These are phyloP conservation scores for Acromyrmex echinatior DNA, from an alignment of 1,140 invertebrate species.

Conservation along the genomic window DNA sequence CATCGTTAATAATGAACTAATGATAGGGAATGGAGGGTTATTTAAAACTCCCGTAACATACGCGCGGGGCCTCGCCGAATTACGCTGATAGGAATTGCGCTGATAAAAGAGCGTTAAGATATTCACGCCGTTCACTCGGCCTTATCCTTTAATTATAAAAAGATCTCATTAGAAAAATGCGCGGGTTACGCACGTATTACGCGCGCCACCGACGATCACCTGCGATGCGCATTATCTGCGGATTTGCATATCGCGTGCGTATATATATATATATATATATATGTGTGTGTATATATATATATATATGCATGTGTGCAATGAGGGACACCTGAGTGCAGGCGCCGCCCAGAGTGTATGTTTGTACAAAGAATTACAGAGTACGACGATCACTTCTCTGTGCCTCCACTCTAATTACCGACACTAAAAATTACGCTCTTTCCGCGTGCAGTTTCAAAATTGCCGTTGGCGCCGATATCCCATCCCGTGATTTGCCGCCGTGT, in stretches of 20 bases:
- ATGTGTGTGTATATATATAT: background rate
- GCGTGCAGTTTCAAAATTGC: constrained; percentile 26
- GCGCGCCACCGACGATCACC: constrained; percentile 54
- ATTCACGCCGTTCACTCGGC: constrained; percentile 19
- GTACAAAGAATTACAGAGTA: constrained; percentile 48
- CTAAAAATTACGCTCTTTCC: constrained; percentile 16
- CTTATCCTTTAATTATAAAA: constrained; percentile 75
- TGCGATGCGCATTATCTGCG: constrained; percentile 71
- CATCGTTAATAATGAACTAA: constrained; percentile 52
- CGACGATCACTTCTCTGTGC: constrained; percentile 30
- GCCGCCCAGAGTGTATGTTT: constrained; percentile 21
- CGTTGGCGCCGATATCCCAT: background rate
- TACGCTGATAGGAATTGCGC: constrained; percentile 46
- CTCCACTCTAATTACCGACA: constrained; percentile 42
- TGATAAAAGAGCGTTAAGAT: constrained; percentile 34
- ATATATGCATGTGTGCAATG: constrained; percentile 3
- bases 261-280: background rate
- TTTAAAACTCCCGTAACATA: background rate
- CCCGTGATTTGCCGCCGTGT: background rate
- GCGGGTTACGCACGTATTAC: constrained; percentile 73
- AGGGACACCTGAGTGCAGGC: constrained; percentile 56
- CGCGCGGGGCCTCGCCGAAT: background rate
- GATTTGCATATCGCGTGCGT: constrained; percentile 82
- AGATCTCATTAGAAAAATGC: constrained; percentile 71
- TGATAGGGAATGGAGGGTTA: constrained; percentile 14